Conservation (phyloP, 2,113 vertebrate genomes). For the Atrichornis clamosus region DNA sequence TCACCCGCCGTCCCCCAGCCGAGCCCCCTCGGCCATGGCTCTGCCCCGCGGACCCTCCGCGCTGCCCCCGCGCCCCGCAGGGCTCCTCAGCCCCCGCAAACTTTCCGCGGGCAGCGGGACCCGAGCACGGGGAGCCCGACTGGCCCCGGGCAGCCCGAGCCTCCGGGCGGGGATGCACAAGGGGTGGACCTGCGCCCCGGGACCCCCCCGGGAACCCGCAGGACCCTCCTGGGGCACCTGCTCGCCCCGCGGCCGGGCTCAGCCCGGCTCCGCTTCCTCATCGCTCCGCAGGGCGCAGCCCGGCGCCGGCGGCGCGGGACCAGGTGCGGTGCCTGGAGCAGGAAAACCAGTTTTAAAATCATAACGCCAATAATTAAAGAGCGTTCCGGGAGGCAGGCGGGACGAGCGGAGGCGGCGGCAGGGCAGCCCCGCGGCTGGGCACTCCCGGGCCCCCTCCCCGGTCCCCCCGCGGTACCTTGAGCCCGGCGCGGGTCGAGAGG, state of each 20-base stretch:
- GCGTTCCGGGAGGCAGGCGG: background rate
- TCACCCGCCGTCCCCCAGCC: accelerated
- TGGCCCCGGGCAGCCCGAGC: background rate
- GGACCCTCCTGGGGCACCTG: background rate
- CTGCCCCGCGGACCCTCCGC: accelerated
- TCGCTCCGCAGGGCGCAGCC: background rate
- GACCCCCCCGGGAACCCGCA: too few species aligned
- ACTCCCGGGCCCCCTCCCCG: background rate
- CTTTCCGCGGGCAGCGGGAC: background rate
- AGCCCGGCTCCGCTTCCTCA: background rate
- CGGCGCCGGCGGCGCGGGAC: background rate
- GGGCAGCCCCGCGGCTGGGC: background rate
- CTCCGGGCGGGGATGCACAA: background rate
- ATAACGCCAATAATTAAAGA: background rate
- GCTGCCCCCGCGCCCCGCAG: accelerated
- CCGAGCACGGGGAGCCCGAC: background rate
- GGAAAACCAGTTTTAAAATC: background rate
- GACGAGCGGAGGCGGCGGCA: background rate
- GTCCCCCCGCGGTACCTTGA: background rate
- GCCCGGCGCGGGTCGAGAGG: background rate
- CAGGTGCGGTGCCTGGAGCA: background rate
- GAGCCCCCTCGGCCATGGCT: accelerated
- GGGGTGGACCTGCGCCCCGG: too few species aligned
- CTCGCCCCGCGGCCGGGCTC: background rate
- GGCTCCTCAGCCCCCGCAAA: background rate